Percentiles rank a stretch among this genome's conserved stretches.
Evolutionary conservation across 2,797 vertebrate genomes (phyloP).

Genomic region (Macropodus opercularis): DNA sequence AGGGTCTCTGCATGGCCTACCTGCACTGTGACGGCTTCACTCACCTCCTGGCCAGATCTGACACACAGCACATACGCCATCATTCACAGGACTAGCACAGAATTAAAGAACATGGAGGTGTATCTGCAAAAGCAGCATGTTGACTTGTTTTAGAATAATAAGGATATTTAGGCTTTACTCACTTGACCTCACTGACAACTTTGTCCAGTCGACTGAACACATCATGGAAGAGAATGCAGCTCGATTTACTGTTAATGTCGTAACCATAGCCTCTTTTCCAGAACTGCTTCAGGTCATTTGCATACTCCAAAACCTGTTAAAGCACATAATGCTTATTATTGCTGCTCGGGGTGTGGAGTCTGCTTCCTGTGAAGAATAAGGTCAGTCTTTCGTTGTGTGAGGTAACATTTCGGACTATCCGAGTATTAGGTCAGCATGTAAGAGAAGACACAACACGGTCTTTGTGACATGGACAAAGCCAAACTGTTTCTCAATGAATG

Average conservation of each 20-base stretch:
- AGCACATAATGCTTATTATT: background rate
- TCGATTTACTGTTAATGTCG: constrained; percentile 92
- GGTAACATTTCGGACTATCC: constrained; percentile 20
- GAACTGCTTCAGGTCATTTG: constrained; percentile 92
- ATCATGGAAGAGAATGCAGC: constrained; percentile 92
- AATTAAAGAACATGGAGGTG: too few species aligned
- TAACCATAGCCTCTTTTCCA: constrained; percentile 94
- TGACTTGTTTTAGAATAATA: too few species aligned
- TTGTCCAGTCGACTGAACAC: constrained; percentile 88
- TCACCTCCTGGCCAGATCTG: constrained; percentile 85
- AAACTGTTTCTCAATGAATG: constrained; percentile 4
- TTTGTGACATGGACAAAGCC: constrained; percentile 32
- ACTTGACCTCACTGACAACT: constrained; percentile 79
- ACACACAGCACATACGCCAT: background rate
- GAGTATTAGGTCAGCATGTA: constrained; percentile 27
- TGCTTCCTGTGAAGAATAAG: background rate
- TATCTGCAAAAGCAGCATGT: too few species aligned
- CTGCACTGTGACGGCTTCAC: constrained; percentile 87
- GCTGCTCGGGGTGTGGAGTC: background rate
- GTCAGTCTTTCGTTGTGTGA: background rate
- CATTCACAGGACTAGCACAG: background rate
- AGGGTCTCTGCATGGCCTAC: constrained; percentile 96
- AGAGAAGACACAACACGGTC: constrained; percentile 31
- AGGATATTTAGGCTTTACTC: constrained; percentile 21
- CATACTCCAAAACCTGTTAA: constrained; percentile 91